These are phyloP conservation scores for Notarius quadriscutis DNA, from an alignment of 2,113 vertebrate species.

Conservation along the genomic window DNA sequence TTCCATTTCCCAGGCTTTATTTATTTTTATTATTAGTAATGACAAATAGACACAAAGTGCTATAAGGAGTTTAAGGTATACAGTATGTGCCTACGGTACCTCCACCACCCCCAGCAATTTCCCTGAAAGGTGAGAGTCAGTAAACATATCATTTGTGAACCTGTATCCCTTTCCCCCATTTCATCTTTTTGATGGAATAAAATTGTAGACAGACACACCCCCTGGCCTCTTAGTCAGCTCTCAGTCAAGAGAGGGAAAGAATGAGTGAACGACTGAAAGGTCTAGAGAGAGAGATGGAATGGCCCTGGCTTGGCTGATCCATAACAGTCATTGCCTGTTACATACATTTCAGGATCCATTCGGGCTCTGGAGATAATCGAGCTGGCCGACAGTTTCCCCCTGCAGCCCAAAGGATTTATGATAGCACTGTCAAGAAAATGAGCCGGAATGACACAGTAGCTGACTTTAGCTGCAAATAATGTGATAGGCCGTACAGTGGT, in stretches of 20 bases:
- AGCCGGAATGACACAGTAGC: slow-evolving; percentile 99
- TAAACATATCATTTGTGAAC: slow-evolving; percentile 33
- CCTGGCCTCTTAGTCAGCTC: slow-evolving; percentile 29
- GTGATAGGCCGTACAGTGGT: slow-evolving; percentile 99
- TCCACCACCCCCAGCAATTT: slow-evolving; percentile 23
- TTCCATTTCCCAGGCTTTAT: not conserved
- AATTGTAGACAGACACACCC: slow-evolving; percentile 29
- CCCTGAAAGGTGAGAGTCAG: slow-evolving; percentile 10
- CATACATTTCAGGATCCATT: slow-evolving; percentile 99
- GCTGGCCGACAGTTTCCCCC: slow-evolving; percentile 99
- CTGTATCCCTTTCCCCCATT: slow-evolving; percentile 21
- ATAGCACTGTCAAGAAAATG: slow-evolving; percentile 99
- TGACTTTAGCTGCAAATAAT: slow-evolving; percentile 99
- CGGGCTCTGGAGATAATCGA: slow-evolving; percentile 99
- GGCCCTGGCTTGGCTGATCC: slow-evolving; percentile 96
- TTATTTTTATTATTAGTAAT: not conserved
- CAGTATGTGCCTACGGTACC: not conserved
- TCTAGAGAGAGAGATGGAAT: slow-evolving; percentile 76
- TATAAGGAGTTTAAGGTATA: not conserved
- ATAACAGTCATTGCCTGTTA: slow-evolving; percentile 99
- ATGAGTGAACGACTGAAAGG: slow-evolving; percentile 52
- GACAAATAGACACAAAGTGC: not conserved
- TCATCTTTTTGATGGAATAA: slow-evolving; percentile 83
- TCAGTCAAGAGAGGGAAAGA: slow-evolving; percentile 25
- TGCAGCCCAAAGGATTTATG: slow-evolving; percentile 99